Evolutionary conservation across 2,113 vertebrate species (phyloP).

Genomic region (Leiothrix lutea): DNA sequence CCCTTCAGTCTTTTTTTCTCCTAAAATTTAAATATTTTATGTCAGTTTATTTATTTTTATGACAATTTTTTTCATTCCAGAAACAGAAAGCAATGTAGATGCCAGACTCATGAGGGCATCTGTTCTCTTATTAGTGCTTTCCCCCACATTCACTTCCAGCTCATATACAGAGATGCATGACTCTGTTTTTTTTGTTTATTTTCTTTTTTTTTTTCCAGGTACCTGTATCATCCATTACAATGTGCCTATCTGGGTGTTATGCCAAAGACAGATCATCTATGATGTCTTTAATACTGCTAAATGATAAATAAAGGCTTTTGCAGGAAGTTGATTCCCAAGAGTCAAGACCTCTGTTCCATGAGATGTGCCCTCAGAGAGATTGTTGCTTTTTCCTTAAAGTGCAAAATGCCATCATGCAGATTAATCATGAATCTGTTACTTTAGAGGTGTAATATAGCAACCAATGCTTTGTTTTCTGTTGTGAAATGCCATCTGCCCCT

Average conservation of each 20-base stretch:
- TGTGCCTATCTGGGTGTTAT: neutral
- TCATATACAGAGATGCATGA: neutral
- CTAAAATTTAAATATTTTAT: conserved; percentile 70
- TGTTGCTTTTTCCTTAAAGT: neutral
- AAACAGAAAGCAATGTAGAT: conserved; percentile 61
- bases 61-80: conserved; percentile 62
- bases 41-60: conserved; percentile 73
- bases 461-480: neutral
- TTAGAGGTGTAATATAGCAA: neutral
- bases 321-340: neutral
- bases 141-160: neutral
- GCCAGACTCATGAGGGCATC: conserved; percentile 50
- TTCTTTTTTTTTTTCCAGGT: neutral
- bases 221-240: neutral
- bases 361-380: neutral
- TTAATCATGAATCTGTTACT: neutral
- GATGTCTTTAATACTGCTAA: neutral
- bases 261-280: neutral
- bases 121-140: conserved; percentile 64
- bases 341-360: neutral
- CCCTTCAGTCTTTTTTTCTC: neutral
- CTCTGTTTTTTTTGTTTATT: neutral
- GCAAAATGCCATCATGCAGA: neutral
- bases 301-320: neutral
- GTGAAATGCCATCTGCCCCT: neutral